Evolutionary conservation across 2,797 vertebrate species (phyloP).

Genomic region (Micropoecilia bifurca): DNA sequence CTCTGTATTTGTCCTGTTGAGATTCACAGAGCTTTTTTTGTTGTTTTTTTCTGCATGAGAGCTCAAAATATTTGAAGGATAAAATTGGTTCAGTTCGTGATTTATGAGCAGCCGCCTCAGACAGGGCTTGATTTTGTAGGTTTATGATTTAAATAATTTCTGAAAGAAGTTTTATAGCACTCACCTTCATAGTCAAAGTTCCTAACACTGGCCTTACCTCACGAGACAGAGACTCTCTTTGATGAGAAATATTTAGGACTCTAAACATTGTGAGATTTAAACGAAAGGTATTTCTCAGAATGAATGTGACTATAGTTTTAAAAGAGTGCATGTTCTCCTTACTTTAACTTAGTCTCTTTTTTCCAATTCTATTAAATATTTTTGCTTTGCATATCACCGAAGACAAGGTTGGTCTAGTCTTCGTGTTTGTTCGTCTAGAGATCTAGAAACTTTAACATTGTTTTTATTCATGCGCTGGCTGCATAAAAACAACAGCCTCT

Average conservation of each 20-base stretch:
- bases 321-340: not conserved
- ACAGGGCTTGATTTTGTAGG: not conserved
- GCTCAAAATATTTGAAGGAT: not conserved
- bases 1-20: not conserved
- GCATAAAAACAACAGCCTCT: conserved; percentile 18
- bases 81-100: not conserved
- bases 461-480: conserved; percentile 10
- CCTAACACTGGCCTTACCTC: not conserved
- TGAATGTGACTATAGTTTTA: not conserved
- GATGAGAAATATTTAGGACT: not conserved
- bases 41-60: not conserved
- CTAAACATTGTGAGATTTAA: not conserved
- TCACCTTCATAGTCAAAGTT: not conserved
- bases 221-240: not conserved
- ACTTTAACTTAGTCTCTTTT: not conserved
- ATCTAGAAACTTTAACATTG: conserved; percentile 1
- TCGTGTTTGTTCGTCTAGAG: not conserved
- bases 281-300: not conserved
- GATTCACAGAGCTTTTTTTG: not conserved
- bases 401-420: not conserved
- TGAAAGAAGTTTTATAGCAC: not conserved
- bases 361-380: not conserved
- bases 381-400: not conserved
- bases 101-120: not conserved
- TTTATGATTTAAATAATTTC: not conserved